A percentile compares a stretch with the other conserved stretches of the same genome.
Conservation (phyloP, 2,888 invertebrate genomes). For the Heliconius ismenius region DNA sequence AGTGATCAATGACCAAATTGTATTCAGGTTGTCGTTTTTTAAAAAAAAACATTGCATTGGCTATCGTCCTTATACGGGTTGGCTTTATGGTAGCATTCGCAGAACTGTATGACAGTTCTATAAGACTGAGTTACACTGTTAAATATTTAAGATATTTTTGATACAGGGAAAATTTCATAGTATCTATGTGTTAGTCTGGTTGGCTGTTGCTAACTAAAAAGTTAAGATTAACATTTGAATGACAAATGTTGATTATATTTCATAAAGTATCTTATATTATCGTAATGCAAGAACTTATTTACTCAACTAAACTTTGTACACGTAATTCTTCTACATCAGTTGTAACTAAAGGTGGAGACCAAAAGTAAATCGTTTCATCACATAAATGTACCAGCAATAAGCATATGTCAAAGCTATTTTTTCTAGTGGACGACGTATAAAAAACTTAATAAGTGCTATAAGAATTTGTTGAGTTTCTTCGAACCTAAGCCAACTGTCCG, state of each 20-base stretch:
- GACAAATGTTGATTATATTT: neutral
- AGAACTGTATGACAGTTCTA: neutral
- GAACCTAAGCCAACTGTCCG: constrained; percentile 34
- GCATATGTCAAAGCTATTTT: neutral
- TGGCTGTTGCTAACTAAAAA: neutral
- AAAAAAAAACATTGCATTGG: neutral
- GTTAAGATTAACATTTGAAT: neutral
- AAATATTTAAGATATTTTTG: neutral
- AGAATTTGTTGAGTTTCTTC: constrained; percentile 16
- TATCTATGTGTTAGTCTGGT: neutral
- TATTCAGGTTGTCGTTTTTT: neutral
- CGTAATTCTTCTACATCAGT: too few species aligned
- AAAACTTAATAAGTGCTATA: constrained; percentile 39
- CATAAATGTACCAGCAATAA: neutral
- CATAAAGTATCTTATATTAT: too few species aligned
- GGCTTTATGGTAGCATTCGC: neutral
- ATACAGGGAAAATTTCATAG: neutral
- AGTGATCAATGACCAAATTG: constrained; percentile 35
- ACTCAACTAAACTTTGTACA: too few species aligned
- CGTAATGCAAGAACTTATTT: too few species aligned
- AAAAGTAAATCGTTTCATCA: neutral
- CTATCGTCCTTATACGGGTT: neutral
- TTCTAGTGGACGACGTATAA: constrained; percentile 28
- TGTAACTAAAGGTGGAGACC: neutral
- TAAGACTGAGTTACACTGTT: neutral